A percentile compares a stretch with the other conserved stretches of the same genome.
Evolutionary conservation across 2,797 vertebrate genomes (phyloP).

Genomic region (Tokudaia tokunoshimensis): DNA sequence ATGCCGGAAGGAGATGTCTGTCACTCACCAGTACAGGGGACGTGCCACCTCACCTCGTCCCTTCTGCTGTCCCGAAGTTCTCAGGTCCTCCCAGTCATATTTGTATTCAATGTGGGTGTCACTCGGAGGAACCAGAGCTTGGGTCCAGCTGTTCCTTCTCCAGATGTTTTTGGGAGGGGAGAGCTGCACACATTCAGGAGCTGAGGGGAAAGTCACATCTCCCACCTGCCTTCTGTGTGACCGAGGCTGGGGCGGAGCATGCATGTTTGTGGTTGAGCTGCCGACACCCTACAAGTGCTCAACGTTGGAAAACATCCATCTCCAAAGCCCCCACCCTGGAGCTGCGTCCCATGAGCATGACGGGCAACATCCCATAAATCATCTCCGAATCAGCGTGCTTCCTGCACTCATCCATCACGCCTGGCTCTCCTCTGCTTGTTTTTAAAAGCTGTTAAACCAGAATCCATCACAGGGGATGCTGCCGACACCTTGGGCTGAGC

Average conservation of each 20-base stretch:
- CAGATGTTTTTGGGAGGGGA: neutral
- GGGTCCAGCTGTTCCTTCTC: neutral
- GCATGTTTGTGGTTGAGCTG: fast-evolving
- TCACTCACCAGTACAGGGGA: fast-evolving
- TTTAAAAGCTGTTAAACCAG: slow-evolving; percentile 79
- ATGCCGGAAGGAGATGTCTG: neutral
- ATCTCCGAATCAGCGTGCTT: slow-evolving; percentile 57
- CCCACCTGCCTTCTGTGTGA: neutral
- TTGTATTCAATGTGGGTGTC: fast-evolving
- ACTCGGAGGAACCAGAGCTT: neutral
- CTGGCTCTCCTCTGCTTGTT: slow-evolving; percentile 61
- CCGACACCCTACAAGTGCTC: neutral
- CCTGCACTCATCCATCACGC: slow-evolving; percentile 65
- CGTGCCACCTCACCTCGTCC: neutral
- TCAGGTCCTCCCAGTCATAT: neutral
- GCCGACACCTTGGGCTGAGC: neutral
- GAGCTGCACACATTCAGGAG: neutral
- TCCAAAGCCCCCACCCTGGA: neutral
- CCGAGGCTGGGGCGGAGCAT: fast-evolving
- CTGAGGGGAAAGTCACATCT: neutral
- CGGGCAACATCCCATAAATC: slow-evolving; percentile 81
- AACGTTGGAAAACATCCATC: neutral
- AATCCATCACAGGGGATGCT: slow-evolving; percentile 79
- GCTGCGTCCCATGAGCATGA: slow-evolving; percentile 11
- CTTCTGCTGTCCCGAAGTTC: neutral